Percentiles rank a stretch among this genome's conserved stretches.
Conservation (phyloP, 2,113 vertebrate genomes). For the Eubucco bourcierii region DNA sequence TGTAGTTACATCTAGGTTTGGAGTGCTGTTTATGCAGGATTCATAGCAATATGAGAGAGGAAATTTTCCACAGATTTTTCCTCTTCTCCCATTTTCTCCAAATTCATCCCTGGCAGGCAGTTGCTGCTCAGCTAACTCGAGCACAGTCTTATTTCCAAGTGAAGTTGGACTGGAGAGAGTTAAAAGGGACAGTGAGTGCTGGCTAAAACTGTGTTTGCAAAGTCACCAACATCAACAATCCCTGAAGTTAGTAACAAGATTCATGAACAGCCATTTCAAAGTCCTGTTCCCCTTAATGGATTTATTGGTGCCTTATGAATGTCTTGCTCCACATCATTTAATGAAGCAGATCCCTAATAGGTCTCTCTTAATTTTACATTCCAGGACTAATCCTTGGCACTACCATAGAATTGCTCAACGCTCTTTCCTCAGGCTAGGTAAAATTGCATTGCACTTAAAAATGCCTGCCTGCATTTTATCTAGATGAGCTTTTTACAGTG, state of each 20-base stretch:
- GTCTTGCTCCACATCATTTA: constrained; percentile 61
- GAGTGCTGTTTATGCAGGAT: not conserved
- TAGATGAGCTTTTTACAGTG: constrained; percentile 27
- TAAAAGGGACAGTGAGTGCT: not conserved
- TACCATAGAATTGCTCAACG: constrained; percentile 48
- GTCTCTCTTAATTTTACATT: constrained; percentile 58
- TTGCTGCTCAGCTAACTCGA: not conserved
- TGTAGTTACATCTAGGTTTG: not conserved
- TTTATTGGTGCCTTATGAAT: constrained; percentile 61
- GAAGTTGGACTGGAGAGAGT: not conserved
- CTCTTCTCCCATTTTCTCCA: not conserved
- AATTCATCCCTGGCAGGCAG: not conserved
- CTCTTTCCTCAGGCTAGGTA: constrained; percentile 61
- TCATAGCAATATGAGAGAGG: not conserved
- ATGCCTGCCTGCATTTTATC: constrained; percentile 40
- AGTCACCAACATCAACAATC: not conserved
- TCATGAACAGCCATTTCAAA: constrained; percentile 24
- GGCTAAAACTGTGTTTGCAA: not conserved
- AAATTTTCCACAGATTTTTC: not conserved
- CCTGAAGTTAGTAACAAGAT: constrained; percentile 34
- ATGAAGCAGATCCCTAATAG: constrained; percentile 53
- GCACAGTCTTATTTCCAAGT: not conserved
- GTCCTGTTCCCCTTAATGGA: constrained; percentile 51
- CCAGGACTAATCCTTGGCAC: constrained; percentile 57
- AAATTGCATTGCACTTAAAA: constrained; percentile 60